phyloP scores from a whole-genome alignment of 1,140 invertebrate genomes.

The Bactericera cockerelli region DNA sequence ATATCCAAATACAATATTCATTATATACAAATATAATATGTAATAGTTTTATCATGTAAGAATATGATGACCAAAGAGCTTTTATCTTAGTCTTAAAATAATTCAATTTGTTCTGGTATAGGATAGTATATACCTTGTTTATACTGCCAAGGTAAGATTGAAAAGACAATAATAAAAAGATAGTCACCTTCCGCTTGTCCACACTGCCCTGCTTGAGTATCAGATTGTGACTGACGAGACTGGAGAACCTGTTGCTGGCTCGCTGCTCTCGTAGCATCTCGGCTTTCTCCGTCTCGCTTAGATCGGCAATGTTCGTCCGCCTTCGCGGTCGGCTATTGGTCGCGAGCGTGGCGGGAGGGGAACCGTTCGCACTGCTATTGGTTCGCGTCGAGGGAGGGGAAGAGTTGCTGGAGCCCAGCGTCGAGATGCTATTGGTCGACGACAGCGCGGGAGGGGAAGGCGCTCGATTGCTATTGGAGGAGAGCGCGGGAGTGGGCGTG shows the following conservation, averaged over 20 bases:
- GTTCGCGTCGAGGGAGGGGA: slow-evolving; percentile 10
- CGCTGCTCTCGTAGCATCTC: slow-evolving; percentile 55
- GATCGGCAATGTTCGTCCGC: slow-evolving; percentile 31
- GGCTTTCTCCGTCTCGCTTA: slow-evolving; percentile 37
- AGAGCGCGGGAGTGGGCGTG: slow-evolving; percentile 7
- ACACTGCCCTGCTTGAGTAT: slow-evolving; percentile 90
- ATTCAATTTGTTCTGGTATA: too few species aligned
- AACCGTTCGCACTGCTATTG: too few species aligned
- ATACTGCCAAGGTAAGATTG: too few species aligned
- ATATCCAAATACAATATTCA: too few species aligned
- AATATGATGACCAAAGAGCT: too few species aligned
- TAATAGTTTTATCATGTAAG: too few species aligned
- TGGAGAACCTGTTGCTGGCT: slow-evolving; percentile 61
- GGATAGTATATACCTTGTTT: too few species aligned
- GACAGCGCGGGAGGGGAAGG: background rate
- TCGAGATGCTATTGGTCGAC: slow-evolving; percentile 11
- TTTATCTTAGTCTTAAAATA: too few species aligned
- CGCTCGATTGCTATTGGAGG: background rate
- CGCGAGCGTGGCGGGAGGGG: too few species aligned
- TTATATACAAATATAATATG: too few species aligned
- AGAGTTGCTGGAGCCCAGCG: too few species aligned
- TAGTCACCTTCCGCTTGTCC: slow-evolving; percentile 81
- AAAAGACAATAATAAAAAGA: too few species aligned
- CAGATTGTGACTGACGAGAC: slow-evolving; percentile 75
- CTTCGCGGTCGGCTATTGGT: slow-evolving; percentile 27